Evolutionary conservation across 1,140 invertebrate genomes (phyloP).

Genomic region (Diorhabda carinulata): DNA sequence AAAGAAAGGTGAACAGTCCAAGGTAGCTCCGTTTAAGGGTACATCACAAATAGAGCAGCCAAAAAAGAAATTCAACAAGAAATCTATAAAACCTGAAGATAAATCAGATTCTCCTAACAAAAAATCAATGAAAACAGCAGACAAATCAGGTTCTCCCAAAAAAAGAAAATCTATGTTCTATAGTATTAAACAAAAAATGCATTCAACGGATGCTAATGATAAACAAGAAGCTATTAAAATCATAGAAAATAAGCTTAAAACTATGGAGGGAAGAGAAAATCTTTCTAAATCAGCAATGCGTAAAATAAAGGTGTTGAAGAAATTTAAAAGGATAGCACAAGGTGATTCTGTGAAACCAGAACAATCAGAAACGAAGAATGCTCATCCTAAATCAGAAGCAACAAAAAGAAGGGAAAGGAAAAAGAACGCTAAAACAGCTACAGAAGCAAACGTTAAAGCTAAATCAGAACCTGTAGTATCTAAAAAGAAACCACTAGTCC

Average conservation of each 20-base stretch:
- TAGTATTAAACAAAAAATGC: constrained; percentile 9
- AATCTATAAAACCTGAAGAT: constrained; percentile 5
- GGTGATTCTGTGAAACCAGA: constrained; percentile 3
- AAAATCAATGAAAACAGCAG: constrained; percentile 9
- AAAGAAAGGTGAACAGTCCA: not conserved
- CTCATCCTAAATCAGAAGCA: constrained; percentile 16
- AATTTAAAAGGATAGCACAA: constrained; percentile 17
- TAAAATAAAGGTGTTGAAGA: constrained; percentile 26
- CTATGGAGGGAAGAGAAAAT: constrained; percentile 15
- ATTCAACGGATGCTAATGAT: constrained; percentile 12
- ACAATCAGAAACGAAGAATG: not conserved
- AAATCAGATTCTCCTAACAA: constrained; percentile 15
- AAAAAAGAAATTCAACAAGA: not conserved
- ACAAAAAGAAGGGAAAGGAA: constrained; percentile 14
- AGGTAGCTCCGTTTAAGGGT: not conserved
- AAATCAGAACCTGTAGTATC: constrained; percentile 1
- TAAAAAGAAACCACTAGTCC: constrained; percentile 16
- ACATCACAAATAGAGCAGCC: not conserved
- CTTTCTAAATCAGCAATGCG: constrained; percentile 32
- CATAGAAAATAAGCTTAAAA: constrained; percentile 26
- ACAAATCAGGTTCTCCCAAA: constrained; percentile 3
- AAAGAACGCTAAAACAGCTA: constrained; percentile 14
- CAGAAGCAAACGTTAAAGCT: constrained; percentile 15
- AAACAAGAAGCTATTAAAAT: constrained; percentile 20
- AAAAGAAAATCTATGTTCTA: constrained; percentile 10